Percentiles rank a stretch among this genome's conserved stretches.
phyloP scores from a whole-genome alignment of 2,113 vertebrate species.

The Perca schrenkii region DNA sequence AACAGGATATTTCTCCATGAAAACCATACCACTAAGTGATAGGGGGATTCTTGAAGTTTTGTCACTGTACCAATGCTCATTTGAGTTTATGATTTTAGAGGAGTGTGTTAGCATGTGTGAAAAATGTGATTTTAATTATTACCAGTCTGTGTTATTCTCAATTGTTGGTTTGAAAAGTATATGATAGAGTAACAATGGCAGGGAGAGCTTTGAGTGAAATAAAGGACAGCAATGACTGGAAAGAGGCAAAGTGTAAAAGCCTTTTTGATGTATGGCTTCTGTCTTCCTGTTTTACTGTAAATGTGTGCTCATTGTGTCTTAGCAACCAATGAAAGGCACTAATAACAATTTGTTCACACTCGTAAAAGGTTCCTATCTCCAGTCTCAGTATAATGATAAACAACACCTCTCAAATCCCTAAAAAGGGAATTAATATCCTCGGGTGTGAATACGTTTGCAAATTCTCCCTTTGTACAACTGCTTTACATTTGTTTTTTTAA shows the following conservation, averaged over 20 bases:
- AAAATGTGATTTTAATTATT: background rate
- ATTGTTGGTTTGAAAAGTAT: background rate
- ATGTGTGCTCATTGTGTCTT: constrained; percentile 37
- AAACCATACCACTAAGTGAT: background rate
- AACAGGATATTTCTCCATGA: background rate
- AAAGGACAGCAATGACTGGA: constrained; percentile 30
- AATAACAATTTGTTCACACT: constrained; percentile 40
- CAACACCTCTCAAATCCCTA: constrained; percentile 39
- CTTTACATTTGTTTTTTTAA: background rate
- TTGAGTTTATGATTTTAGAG: background rate
- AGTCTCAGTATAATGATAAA: constrained; percentile 54
- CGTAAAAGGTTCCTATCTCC: constrained; percentile 59
- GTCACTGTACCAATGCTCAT: background rate
- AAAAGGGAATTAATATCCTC: constrained; percentile 49
- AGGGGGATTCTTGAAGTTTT: background rate
- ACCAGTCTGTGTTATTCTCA: background rate
- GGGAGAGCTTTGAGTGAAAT: constrained; percentile 3
- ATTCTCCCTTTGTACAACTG: constrained; percentile 17
- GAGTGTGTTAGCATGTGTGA: background rate
- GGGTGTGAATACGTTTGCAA: constrained; percentile 14
- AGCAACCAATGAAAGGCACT: constrained; percentile 50
- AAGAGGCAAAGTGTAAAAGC: background rate
- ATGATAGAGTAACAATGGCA: constrained; percentile 35
- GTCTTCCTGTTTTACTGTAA: constrained; percentile 64
- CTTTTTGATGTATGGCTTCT: constrained; percentile 39